Evolutionary conservation across 2,113 vertebrate species (phyloP).

Genomic region (Aegithalos caudatus): DNA sequence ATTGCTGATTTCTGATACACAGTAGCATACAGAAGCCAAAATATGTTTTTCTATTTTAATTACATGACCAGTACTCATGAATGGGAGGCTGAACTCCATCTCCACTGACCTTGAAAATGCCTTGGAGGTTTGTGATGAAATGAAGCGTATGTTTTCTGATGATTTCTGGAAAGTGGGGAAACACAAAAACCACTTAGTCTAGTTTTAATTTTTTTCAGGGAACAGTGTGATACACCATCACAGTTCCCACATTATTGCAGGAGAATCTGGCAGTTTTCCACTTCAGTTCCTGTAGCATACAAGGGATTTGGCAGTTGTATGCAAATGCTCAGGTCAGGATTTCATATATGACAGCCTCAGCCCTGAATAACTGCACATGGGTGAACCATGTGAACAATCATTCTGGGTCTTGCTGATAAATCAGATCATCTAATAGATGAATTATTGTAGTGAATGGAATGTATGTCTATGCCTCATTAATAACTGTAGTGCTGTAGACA

Average conservation of each 20-base stretch:
- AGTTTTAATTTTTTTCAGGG: background rate
- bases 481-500: background rate
- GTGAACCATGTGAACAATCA: background rate
- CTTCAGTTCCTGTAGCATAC: background rate
- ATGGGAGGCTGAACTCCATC: background rate
- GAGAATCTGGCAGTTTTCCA: background rate
- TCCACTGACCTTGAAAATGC: constrained; percentile 34
- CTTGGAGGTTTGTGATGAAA: constrained; percentile 12
- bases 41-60: background rate
- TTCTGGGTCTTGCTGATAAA: background rate
- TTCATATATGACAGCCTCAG: background rate
- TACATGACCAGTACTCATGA: background rate
- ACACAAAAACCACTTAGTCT: background rate
- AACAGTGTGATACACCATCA: background rate
- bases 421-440: background rate
- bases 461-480: background rate
- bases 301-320: background rate
- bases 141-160: background rate
- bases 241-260: background rate
- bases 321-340: background rate
- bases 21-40: background rate
- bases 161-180: background rate
- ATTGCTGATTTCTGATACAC: background rate
- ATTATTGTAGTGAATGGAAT: background rate
- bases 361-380: background rate